Evolutionary conservation across 2,113 vertebrate genomes (phyloP).

Genomic region (Sitta europaea): DNA sequence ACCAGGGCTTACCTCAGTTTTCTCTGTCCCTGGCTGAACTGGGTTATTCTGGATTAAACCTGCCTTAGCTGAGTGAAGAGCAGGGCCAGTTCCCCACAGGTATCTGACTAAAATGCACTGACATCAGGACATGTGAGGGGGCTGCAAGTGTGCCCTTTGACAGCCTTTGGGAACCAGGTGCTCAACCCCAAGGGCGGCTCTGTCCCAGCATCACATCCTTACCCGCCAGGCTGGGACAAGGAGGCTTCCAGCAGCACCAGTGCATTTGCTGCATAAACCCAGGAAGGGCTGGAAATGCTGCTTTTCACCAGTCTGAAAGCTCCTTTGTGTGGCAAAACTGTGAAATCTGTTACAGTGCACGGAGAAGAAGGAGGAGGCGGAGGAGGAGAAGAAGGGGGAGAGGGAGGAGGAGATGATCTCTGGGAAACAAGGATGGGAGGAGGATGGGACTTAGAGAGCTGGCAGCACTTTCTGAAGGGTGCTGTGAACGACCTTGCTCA

Average conservation of each 20-base stretch:
- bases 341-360: not conserved
- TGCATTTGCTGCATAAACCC: not conserved
- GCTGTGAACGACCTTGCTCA: constrained; percentile 58
- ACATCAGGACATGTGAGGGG: not conserved
- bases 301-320: not conserved
- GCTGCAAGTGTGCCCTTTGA: not conserved
- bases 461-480: constrained; percentile 64
- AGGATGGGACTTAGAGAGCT: not conserved
- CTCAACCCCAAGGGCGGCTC: not conserved
- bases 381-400: not conserved
- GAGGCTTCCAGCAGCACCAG: not conserved
- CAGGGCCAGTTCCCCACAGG: not conserved
- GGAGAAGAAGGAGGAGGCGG: not conserved
- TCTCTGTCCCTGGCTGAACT: not conserved
- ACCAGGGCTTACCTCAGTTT: not conserved
- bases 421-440: not conserved
- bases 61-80: not conserved
- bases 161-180: not conserved
- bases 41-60: not conserved
- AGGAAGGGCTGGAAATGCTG: not conserved
- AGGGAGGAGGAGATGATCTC: not conserved
- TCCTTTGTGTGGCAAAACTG: not conserved
- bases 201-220: fast-evolving
- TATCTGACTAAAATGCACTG: not conserved
- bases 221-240: fast-evolving